Evolutionary conservation across 2,113 vertebrate species (phyloP).

Genomic region (Rousettus leschenaultii): DNA sequence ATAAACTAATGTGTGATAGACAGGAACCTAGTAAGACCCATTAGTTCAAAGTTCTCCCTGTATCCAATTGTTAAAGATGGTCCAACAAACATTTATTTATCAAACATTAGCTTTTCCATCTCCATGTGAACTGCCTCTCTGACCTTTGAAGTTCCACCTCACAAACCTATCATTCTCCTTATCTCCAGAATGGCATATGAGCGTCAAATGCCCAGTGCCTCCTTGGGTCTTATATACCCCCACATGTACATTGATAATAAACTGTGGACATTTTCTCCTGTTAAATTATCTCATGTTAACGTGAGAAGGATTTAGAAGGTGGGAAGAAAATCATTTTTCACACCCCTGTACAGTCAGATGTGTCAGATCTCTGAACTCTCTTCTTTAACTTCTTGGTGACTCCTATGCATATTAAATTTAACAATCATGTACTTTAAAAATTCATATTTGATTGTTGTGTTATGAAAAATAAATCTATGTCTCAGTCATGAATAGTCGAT

Average conservation of each 20-base stretch:
- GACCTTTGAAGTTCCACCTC: neutral
- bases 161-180: neutral
- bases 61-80: neutral
- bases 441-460: neutral
- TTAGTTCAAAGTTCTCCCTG: neutral
- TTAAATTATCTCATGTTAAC: neutral
- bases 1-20: neutral
- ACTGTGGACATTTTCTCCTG: neutral
- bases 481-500: neutral
- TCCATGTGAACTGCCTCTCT: neutral
- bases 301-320: neutral
- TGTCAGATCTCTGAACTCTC: neutral
- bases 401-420: neutral
- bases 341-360: fast-evolving
- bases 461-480: neutral
- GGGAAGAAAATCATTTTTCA: neutral
- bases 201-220: neutral
- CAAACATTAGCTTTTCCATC: neutral
- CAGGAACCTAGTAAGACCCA: neutral
- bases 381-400: neutral
- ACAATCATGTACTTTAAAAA: neutral
- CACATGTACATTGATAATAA: neutral
- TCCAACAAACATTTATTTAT: neutral
- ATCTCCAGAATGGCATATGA: neutral
- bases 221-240: neutral